Conservation (phyloP, 2,797 vertebrate species). For the Pantherophis alleghaniensis region DNA sequence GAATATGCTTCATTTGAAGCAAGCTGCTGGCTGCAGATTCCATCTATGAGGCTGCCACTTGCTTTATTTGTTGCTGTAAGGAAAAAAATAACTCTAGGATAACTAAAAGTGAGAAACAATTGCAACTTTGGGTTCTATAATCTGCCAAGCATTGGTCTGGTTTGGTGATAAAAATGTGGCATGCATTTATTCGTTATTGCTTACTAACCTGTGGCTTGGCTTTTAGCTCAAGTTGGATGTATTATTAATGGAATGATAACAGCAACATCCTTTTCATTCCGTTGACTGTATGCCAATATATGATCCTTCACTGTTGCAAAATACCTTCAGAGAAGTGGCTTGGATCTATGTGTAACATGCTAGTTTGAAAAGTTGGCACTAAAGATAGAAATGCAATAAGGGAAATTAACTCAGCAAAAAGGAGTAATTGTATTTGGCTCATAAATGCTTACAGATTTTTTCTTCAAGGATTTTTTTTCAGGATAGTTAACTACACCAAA, state of each 20-base stretch:
- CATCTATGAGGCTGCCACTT: not conserved
- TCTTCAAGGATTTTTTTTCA: not conserved
- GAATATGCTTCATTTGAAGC: conserved; percentile 24
- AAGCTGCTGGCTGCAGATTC: conserved; percentile 7
- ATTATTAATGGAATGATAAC: not conserved
- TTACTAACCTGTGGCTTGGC: not conserved
- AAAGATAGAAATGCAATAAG: not conserved
- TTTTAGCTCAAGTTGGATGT: not conserved
- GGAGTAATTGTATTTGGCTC: not conserved
- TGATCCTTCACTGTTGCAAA: not conserved
- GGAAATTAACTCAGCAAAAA: not conserved
- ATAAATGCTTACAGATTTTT: not conserved
- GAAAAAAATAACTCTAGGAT: fast-evolving
- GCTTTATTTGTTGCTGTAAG: fast-evolving
- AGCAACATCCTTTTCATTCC: not conserved
- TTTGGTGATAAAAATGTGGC: not conserved
- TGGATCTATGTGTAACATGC: not conserved
- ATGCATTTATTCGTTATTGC: not conserved
- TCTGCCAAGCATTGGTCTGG: fast-evolving
- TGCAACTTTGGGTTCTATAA: not conserved
- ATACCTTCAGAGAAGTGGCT: not conserved
- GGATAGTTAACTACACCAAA: not conserved
- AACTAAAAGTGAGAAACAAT: fast-evolving
- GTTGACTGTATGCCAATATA: not conserved
- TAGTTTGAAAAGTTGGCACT: not conserved